Conservation (phyloP, 2,797 vertebrate genomes). For the Geotrypetes seraphini region DNA sequence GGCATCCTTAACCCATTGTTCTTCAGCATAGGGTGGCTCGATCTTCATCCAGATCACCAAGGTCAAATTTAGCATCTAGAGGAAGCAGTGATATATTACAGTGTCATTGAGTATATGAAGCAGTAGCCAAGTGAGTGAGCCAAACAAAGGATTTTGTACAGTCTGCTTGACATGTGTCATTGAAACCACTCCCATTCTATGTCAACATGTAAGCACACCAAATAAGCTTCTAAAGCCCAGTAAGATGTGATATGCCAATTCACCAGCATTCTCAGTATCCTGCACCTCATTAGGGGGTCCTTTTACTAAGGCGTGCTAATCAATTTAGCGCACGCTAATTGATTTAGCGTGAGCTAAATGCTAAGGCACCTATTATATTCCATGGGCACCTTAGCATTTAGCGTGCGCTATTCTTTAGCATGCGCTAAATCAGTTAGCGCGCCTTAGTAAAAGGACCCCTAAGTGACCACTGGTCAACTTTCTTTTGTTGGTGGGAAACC, state of each 20-base stretch:
- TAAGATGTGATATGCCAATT: slow-evolving; percentile 40
- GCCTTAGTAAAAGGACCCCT: too few relatives aligned
- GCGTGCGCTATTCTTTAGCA: too few relatives aligned
- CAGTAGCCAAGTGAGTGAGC: not conserved
- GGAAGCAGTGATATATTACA: slow-evolving; percentile 2
- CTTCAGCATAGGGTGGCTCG: not conserved
- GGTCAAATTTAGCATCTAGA: slow-evolving; percentile 1
- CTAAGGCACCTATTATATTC: too few relatives aligned
- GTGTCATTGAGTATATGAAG: not conserved
- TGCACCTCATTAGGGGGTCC: too few relatives aligned
- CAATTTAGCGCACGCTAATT: too few relatives aligned
- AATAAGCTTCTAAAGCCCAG: not conserved
- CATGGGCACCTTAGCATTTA: too few relatives aligned
- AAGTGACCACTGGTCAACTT: slow-evolving; percentile 19
- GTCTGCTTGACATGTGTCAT: not conserved
- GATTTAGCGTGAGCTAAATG: too few relatives aligned
- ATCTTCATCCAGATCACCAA: too few relatives aligned
- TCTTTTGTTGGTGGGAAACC: slow-evolving; percentile 24
- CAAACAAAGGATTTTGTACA: not conserved
- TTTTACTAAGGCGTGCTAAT: too few relatives aligned
- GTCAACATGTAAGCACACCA: not conserved
- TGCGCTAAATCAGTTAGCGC: too few relatives aligned
- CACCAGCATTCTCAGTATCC: too few relatives aligned
- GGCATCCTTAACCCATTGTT: too few relatives aligned
- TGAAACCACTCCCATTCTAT: not conserved